These are phyloP conservation scores for Petrocephalus microphthalmus DNA, from an alignment of 2,113 vertebrate species.

Conservation along the genomic window DNA sequence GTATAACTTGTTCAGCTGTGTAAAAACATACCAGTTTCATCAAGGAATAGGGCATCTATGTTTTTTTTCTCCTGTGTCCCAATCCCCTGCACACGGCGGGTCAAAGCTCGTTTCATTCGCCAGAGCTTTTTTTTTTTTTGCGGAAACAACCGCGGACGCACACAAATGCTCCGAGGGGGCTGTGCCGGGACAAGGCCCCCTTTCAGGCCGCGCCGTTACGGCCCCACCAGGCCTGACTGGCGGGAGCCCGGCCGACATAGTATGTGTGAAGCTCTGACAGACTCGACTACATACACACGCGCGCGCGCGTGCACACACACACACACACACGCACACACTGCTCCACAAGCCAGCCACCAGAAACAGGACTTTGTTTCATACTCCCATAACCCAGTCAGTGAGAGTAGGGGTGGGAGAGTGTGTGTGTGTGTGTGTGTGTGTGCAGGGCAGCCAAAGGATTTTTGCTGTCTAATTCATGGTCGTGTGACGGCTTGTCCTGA, in stretches of 20 bases:
- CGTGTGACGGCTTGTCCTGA: conserved; percentile 24
- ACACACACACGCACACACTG: not conserved
- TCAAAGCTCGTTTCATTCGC: conserved; percentile 15
- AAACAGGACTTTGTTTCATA: conserved; percentile 11
- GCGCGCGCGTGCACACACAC: not conserved
- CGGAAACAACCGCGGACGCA: conserved; percentile 15
- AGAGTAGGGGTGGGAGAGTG: not conserved
- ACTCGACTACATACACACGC: conserved; percentile 12
- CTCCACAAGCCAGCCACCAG: not conserved
- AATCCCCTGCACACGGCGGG: not conserved
- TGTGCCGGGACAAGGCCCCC: conserved; percentile 37
- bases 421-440: not conserved
- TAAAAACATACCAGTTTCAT: conserved; percentile 3
- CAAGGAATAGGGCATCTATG: not conserved
- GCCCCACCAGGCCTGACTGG: not conserved
- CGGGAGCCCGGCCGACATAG: not conserved
- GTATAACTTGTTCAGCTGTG: not conserved
- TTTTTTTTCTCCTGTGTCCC: not conserved
- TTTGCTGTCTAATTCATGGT: conserved; percentile 25
- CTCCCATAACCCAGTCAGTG: not conserved
- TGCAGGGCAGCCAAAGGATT: conserved; percentile 16
- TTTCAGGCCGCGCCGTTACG: conserved; percentile 33
- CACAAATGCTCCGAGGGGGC: conserved; percentile 26
- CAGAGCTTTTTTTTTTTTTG: not conserved
- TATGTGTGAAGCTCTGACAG: not conserved